These are phyloP conservation scores for Lamprotornis superbus DNA, from an alignment of 2,113 vertebrate genomes.

Conservation along the genomic window DNA sequence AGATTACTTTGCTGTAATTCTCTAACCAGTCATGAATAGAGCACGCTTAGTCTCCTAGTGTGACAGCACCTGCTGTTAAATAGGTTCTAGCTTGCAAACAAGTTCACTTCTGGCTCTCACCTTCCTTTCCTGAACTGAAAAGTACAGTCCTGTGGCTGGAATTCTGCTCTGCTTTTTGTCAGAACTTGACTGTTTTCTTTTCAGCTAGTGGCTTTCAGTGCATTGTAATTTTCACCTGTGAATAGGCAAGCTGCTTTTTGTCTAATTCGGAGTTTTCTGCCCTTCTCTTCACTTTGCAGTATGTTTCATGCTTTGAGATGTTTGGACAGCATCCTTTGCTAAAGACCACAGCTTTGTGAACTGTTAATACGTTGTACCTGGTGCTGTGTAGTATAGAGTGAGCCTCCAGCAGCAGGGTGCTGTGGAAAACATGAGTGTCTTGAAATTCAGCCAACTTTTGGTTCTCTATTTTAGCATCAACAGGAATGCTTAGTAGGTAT, in stretches of 20 bases:
- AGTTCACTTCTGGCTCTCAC: background rate
- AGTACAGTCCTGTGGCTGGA: background rate
- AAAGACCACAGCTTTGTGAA: background rate
- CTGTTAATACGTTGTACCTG: background rate
- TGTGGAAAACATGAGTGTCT: background rate
- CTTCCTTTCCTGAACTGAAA: background rate
- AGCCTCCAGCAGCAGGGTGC: background rate
- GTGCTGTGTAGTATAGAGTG: background rate
- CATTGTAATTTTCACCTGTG: background rate
- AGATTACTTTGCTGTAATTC: background rate
- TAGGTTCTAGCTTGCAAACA: background rate
- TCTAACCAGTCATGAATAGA: background rate
- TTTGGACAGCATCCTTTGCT: background rate
- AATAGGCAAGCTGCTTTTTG: background rate
- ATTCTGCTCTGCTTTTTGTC: background rate
- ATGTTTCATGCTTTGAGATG: background rate
- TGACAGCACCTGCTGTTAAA: background rate
- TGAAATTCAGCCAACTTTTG: background rate
- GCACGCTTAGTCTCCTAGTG: background rate
- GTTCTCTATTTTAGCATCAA: background rate
- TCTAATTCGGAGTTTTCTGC: background rate
- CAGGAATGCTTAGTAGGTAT: background rate
- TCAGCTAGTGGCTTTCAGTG: background rate
- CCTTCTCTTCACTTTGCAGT: background rate
- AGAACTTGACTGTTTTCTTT: background rate